A percentile compares a stretch with the other conserved stretches of the same genome.
Evolutionary conservation across 2,797 vertebrate genomes (phyloP).

Genomic region (Parauchenoglanis ngamensis): DNA sequence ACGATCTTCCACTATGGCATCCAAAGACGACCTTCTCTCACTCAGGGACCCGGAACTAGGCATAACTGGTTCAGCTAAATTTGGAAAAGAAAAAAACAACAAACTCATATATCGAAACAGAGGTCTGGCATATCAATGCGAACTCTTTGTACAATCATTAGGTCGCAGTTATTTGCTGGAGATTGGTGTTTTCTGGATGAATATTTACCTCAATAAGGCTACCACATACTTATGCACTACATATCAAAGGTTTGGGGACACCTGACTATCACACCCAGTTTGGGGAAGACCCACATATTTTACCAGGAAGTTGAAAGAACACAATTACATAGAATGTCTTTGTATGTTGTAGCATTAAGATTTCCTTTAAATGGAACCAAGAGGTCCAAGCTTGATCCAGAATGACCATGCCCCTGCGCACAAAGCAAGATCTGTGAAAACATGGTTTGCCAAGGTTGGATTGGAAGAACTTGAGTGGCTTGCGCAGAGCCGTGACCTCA

Average conservation of each 20-base stretch:
- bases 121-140: neutral
- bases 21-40: conserved; percentile 62
- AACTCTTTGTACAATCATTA: neutral
- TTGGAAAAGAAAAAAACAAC: neutral
- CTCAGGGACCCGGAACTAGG: neutral
- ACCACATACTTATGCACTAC: neutral
- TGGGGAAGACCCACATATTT: neutral
- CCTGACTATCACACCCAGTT: neutral
- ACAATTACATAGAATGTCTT: neutral
- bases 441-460: neutral
- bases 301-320: neutral
- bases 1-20: conserved; percentile 71
- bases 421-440: neutral
- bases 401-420: neutral
- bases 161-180: neutral
- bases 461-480: neutral
- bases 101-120: neutral
- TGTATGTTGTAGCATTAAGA: neutral
- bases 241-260: neutral
- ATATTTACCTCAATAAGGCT: neutral
- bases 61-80: conserved; percentile 14
- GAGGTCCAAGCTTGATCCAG: neutral
- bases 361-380: neutral
- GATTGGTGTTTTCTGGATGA: neutral
- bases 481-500: neutral